A percentile compares a stretch with the other conserved stretches of the same genome.
These are phyloP conservation scores for Pandemis corylana DNA, from an alignment of 2,888 invertebrate species.

Conservation along the genomic window DNA sequence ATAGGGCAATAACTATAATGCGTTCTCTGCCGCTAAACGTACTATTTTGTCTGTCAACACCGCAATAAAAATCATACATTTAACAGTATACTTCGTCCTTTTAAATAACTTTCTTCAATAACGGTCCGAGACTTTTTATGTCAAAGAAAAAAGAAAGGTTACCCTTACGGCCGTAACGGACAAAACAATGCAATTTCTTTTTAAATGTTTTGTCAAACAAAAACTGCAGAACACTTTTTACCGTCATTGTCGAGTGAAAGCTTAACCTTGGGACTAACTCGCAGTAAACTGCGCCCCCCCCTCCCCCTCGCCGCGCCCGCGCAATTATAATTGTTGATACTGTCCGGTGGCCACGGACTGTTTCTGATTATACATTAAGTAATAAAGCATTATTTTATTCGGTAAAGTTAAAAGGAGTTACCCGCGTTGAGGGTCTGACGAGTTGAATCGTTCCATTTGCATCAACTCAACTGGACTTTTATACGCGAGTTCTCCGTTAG, in stretches of 20 bases:
- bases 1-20: not conserved
- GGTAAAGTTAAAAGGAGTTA: too few species aligned
- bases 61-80: not conserved
- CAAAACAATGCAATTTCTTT: conserved; percentile 23
- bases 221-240: conserved; percentile 19
- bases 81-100: not conserved
- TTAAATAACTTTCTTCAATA: conserved; percentile 1
- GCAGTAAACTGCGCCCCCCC: not conserved
- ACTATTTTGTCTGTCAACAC: too few species aligned
- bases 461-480: too few species aligned
- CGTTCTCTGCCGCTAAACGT: not conserved
- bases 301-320: not conserved
- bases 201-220: conserved; percentile 26
- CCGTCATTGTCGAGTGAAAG: conserved; percentile 31
- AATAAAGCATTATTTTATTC: not conserved
- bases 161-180: not conserved
- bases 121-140: not conserved
- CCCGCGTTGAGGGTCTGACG: too few species aligned
- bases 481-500: too few species aligned
- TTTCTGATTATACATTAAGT: not conserved
- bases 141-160: conserved; percentile 2
- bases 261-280: conserved; percentile 24
- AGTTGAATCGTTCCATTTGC: too few species aligned
- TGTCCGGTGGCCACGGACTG: conserved; percentile 9
- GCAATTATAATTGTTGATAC: conserved; percentile 13